Evolutionary conservation across 2,797 vertebrate species (phyloP), one percentile per base, ranked within the genome.

Genomic region (Acestrorhynchus altus): DNA sequence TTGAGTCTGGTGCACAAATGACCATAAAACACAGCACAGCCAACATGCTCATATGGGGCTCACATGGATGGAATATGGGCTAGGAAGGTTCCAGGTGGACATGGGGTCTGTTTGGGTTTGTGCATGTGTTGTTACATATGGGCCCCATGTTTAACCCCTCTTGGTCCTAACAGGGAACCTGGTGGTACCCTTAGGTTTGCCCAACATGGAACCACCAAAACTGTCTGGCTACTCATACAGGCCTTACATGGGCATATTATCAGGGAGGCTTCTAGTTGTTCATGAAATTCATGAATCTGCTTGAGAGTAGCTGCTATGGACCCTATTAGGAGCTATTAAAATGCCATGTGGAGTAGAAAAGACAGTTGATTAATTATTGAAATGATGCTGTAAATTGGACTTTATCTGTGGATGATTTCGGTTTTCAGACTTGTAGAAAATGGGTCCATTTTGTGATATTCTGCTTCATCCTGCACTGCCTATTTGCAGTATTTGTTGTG

Each of bases 301-400:
- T 61, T 61, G 59, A 47, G 24, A 42, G 10, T 39, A 63, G 24
- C 63, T 65, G 42, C n/a, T n/a, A n/a, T 40, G 24, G 15, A 64
- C 66, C 11, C 40, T n/a, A 66, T 56, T 59, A 47, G 24, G 74
- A 67, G 81, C 89, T 88, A 86, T 92, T 88, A 88, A 80, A 77
- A 84, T 91, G 85, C 86, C 86, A 90, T 88, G 89, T 87, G 87
- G 85, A 80, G 89, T 87, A 87, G 84, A 80, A 86, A 74, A 88
- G 91, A 89, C 78, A 85, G 90, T 88, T 86, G 81, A 92, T 93
- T 76, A 90, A 93, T 93, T 88, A 94, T 92, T 92, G 83, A 93
- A 88, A 80, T 78, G 54, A 79, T 76, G 68, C 80, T 52, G 87
- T 84, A 86, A 84, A 85, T 87, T 88, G 28, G 54, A 86, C 89